Conservation (phyloP, 2,797 vertebrate genomes). For the Bufotes viridis region DNA sequence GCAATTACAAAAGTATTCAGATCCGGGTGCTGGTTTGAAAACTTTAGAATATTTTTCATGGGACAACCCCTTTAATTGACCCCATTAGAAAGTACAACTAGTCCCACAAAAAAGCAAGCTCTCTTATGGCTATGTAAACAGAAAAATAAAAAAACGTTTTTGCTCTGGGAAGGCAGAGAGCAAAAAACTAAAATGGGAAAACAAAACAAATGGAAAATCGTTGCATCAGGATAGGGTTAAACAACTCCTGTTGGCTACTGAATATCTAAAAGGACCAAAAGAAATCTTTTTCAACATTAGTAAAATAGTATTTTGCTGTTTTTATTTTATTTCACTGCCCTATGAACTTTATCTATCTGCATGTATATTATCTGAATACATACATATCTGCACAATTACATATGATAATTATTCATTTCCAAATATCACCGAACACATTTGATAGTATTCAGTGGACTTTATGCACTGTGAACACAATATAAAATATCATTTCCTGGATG, state of each 20-base stretch:
- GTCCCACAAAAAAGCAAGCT: too few relatives aligned
- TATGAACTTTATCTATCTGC: not conserved
- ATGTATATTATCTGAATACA: not conserved
- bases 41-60: too few relatives aligned
- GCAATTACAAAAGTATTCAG: too few relatives aligned
- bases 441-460: slow-evolving; percentile 31
- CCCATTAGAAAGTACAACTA: too few relatives aligned
- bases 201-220: too few relatives aligned
- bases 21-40: too few relatives aligned
- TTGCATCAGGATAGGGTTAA: too few relatives aligned
- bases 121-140: too few relatives aligned
- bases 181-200: not conserved
- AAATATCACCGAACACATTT: slow-evolving; percentile 6
- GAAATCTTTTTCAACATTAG: not conserved
- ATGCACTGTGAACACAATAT: slow-evolving; percentile 52
- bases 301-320: too few relatives aligned
- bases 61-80: too few relatives aligned
- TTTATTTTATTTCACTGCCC: not conserved
- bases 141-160: too few relatives aligned
- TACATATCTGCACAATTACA: not conserved
- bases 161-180: too few relatives aligned
- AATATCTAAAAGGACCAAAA: not conserved
- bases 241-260: not conserved
- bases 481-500: slow-evolving; percentile 55
- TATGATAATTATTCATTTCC: not conserved